Evolutionary conservation across 2,888 invertebrate genomes (phyloP), one percentile per base, ranked within the genome.

Genomic region (Pelosia muscerda): DNA sequence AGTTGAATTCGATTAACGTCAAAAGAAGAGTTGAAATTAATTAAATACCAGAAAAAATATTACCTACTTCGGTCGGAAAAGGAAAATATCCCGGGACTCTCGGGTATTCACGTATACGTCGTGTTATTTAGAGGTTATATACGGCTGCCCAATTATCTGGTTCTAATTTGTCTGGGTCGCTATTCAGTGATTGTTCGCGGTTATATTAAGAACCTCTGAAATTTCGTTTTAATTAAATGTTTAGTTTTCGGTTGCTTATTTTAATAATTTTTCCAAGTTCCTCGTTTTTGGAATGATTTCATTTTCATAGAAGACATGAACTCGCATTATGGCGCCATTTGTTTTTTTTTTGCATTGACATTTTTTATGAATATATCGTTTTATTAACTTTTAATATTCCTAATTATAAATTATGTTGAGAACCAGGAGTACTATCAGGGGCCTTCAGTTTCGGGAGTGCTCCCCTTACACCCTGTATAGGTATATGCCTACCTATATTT

Each of bases 1-100:
- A 67, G 67, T 55, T 58, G 72, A 74, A 78, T 77, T 23, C 66
- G 71, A 76, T 74, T 63, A 71, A 56, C 69, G 57, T 69, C 22
- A 59, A 67, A 57, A 57, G 57, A 26, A 6, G 71, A 28, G 53
- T n/a, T 62, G 34, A 25, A 67, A 28, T 72, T 68, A 77, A 78
- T 72, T 70, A 75, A 71, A 72, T 74, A 42, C 13, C 13, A 31
- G 63, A 68, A 69, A 68, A 75, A 57, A 57, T 57, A 57, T 28
- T 26, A 25, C 49, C 19, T 49, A n/a, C n/a, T 9, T 49, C 49
- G n/a, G 49, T 6, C n/a, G 49, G 9, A n/a, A 49, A 49, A 49
- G n/a, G n/a, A 49, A 9, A 49, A 49, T 49, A n/a, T 49, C n/a
- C 49, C n/a, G 19, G 49, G n/a, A 49, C 19, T n/a, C 49, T n/a